Conservation (phyloP, 2,888 invertebrate species). For the Drosophila longiperda region DNA sequence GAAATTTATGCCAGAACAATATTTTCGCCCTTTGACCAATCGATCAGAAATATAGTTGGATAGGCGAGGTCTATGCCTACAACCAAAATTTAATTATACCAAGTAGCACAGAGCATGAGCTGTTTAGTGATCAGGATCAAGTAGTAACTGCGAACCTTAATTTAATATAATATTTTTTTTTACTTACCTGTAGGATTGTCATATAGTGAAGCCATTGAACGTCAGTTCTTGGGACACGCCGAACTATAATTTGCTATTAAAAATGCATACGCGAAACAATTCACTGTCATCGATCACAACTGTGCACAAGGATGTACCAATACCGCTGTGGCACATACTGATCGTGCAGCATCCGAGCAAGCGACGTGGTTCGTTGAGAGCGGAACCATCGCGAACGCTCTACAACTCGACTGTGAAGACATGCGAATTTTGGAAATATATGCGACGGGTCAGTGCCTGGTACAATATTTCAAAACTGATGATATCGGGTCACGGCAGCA, state of each 20-base stretch:
- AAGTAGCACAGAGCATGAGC: too few relatives aligned
- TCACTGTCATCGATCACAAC: conserved; percentile 69
- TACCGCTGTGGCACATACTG: conserved; percentile 74
- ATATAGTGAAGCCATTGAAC: conserved; percentile 64
- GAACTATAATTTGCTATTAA: conserved; percentile 61
- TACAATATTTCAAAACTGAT: conserved; percentile 63
- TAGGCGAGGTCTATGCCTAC: neutral
- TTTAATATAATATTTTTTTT: neutral
- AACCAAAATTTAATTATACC: neutral
- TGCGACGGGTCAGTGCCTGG: conserved; percentile 71
- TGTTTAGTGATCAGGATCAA: neutral
- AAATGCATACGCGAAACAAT: conserved; percentile 59
- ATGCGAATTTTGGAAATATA: conserved; percentile 75
- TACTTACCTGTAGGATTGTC: conserved; percentile 62
- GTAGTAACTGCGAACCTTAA: neutral
- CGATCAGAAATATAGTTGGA: neutral
- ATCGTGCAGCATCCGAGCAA: conserved; percentile 64
- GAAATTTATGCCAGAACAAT: neutral
- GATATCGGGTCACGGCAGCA: conserved; percentile 65
- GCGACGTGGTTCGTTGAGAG: neutral
- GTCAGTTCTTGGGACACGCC: conserved; percentile 61
- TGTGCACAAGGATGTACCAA: conserved; percentile 65
- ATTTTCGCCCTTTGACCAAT: neutral
- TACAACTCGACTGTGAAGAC: conserved; percentile 70
- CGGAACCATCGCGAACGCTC: conserved; percentile 54